Percentiles rank a stretch among this genome's conserved stretches.
Evolutionary conservation across 2,888 invertebrate species (phyloP).

Genomic region (Ophion obscuratus): DNA sequence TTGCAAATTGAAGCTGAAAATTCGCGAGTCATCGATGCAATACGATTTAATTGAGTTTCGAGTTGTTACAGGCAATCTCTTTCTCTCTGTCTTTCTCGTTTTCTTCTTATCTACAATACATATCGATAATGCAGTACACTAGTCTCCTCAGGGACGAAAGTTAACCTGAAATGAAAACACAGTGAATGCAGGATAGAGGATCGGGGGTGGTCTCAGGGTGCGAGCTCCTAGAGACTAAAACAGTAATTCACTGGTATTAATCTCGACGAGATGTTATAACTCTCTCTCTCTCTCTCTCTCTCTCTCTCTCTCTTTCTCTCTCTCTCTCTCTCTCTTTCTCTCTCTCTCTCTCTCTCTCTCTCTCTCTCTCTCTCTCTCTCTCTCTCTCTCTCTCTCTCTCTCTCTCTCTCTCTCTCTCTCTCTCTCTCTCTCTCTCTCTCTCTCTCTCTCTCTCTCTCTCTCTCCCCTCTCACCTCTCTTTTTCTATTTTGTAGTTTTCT

Average conservation of each 20-base stretch:
- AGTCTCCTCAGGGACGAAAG: constrained; percentile 51
- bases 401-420: not conserved
- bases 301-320: not conserved
- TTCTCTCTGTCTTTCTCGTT: constrained; percentile 40
- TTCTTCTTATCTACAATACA: constrained; percentile 67
- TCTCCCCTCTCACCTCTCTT: not conserved
- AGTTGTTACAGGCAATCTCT: constrained; percentile 39
- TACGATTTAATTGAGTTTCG: constrained; percentile 73
- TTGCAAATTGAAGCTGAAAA: constrained; percentile 66
- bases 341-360: not conserved
- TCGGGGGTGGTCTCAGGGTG: constrained; percentile 15
- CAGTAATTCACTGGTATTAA: constrained; percentile 70
- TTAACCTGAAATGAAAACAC: constrained; percentile 26
- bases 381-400: too few relatives aligned
- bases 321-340: not conserved
- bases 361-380: not conserved
- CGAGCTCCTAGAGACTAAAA: constrained; percentile 51
- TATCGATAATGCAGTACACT: constrained; percentile 68
- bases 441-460: not conserved
- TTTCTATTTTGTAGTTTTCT: not conserved
- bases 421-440: not conserved
- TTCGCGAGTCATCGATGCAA: constrained; percentile 71
- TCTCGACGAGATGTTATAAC: too few relatives aligned
- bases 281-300: not conserved
- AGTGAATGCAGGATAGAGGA: constrained; percentile 25